Evolutionary conservation across 2,113 vertebrate species (phyloP), one percentile per base, ranked within the genome.

Genomic region (Gnathonemus echidnorhynchus): DNA sequence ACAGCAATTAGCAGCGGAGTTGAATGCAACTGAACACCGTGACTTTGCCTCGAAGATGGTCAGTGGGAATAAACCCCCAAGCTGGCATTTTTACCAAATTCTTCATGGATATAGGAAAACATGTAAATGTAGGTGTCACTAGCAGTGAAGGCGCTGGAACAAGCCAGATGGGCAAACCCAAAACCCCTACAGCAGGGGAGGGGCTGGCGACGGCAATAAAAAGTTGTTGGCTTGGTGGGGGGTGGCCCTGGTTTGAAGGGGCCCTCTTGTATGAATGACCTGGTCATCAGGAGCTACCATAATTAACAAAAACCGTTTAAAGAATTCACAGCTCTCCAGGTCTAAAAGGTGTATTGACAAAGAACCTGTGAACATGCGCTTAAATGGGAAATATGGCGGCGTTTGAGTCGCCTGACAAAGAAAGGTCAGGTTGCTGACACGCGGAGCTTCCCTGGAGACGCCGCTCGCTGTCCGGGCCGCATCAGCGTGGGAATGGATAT

Each of bases 401-500:
- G 1, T 17, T 42, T 19, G 8, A 39, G 74, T 19, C 15, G 35
- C 1, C 31, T 19, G 35, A 80, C 45, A 86, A 86, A 45, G 70
- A 7, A n/a, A 11, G 21, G 10, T 3, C 46, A 24, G 83, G 27
- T 4, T 27, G 46, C 83, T 46, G 45, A 86, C 46, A 86, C 1
- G 21, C 83, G 10, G 21, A 35, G 35, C 39, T 11, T 4, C 10
- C 39, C 42, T 10, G 39, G 27, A 21, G 50, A 39, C 48, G 35
- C 35, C 2, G 21, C 3, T 88, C 4, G 53, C 87, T 62, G 21
- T 89, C 2, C 89, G 74, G 89, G 86, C 77, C 27, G 49, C 11
- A 58, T 35, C 90, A 56, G 89, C 90, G 90, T 50, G 46, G 83
- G 83, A 11, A 45, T 85, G 83, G 39, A 45, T 45, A 48, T 45